A percentile compares a stretch with the other conserved stretches of the same genome.
phyloP scores from a whole-genome alignment of 1,140 invertebrate genomes.

The Hylaeus anthracinus region DNA sequence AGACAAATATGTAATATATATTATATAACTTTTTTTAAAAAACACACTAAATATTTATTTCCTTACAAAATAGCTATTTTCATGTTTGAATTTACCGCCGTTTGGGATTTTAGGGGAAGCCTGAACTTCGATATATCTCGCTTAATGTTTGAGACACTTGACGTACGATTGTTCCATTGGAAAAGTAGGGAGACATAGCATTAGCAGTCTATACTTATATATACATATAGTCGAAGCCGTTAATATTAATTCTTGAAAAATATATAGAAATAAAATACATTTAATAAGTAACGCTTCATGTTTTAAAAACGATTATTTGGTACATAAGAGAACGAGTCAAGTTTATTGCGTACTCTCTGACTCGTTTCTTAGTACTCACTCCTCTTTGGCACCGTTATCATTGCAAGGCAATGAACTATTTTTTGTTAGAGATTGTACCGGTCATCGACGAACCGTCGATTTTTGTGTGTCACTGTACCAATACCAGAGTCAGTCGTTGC shows the following conservation, averaged over 20 bases:
- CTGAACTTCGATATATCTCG: no score
- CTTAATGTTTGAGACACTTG: no score
- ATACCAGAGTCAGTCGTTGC: constrained; percentile 7
- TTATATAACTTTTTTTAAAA: no score
- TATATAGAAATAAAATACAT: background rate
- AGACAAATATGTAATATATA: no score
- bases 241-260: background rate
- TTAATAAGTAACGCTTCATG: background rate
- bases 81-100: no score
- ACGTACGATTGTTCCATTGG: no score
- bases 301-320: background rate
- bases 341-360: background rate
- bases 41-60: no score
- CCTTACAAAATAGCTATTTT: no score
- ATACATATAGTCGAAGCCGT: no score
- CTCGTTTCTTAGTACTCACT: background rate
- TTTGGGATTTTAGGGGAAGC: no score
- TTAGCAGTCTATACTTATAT: no score
- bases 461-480: constrained; percentile 46
- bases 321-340: background rate
- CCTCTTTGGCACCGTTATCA: background rate
- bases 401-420: background rate
- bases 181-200: no score
- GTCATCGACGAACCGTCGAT: background rate
- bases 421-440: constrained; percentile 38